These are phyloP conservation scores for Homarus americanus DNA, from an alignment of 1,140 invertebrate species.

Conservation along the genomic window DNA sequence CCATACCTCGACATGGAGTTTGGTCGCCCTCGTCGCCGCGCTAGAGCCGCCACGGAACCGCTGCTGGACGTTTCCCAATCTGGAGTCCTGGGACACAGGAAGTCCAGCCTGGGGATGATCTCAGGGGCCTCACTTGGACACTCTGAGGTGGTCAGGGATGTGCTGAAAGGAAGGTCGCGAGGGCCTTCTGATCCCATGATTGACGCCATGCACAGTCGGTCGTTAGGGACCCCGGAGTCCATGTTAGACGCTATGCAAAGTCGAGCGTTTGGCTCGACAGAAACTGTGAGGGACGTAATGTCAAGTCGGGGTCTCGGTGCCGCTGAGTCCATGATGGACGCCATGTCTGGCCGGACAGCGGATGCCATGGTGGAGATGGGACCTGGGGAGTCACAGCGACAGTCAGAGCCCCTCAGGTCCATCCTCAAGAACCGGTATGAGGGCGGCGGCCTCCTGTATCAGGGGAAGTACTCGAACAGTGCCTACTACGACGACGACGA, in stretches of 20 bases:
- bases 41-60: constrained; percentile 35
- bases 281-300: constrained; percentile 38
- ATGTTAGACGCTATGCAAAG: constrained; percentile 39
- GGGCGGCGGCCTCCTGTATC: constrained; percentile 59
- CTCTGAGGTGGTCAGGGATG: neutral
- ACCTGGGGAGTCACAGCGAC: constrained; percentile 31
- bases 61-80: constrained; percentile 34
- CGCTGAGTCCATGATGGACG: constrained; percentile 31
- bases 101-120: constrained; percentile 22
- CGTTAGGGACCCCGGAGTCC: constrained; percentile 6
- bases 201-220: constrained; percentile 31
- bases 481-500: constrained; percentile 61
- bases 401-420: constrained; percentile 51
- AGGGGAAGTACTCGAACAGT: constrained; percentile 62
- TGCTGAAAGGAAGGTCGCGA: neutral
- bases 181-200: constrained; percentile 23
- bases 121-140: constrained; percentile 1
- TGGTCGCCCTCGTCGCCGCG: constrained; percentile 12
- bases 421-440: constrained; percentile 42
- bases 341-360: constrained; percentile 3
- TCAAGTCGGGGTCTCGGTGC: constrained; percentile 26
- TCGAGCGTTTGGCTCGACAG: neutral
- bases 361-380: constrained; percentile 29
- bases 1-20: constrained; percentile 46
- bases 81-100: constrained; percentile 26